These are phyloP conservation scores for Anas platyrhynchos DNA, from an alignment of 2,113 vertebrate species.

Conservation along the genomic window DNA sequence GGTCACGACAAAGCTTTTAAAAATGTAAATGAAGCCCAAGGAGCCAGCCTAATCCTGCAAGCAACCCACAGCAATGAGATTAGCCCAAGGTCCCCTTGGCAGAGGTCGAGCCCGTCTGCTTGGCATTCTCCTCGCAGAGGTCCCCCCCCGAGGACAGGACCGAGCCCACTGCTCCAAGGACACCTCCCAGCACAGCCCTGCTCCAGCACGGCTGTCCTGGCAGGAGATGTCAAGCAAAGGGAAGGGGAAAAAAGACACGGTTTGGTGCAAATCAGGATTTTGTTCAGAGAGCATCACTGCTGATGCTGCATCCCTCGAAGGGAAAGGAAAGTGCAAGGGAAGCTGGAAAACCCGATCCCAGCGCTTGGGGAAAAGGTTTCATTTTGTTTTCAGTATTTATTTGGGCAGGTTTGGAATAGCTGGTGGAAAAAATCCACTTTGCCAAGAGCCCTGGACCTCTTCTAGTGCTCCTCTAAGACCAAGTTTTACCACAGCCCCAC, in stretches of 20 bases:
- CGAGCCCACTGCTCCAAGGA: neutral
- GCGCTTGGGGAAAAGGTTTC: neutral
- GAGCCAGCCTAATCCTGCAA: neutral
- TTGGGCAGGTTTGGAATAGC: neutral
- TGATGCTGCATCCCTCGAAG: neutral
- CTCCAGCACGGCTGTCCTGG: fast-evolving
- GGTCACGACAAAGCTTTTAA: neutral
- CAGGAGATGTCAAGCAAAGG: neutral
- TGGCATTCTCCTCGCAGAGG: constrained; percentile 31
- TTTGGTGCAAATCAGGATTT: neutral
- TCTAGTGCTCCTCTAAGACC: neutral
- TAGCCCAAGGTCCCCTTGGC: constrained; percentile 46
- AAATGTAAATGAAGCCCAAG: constrained; percentile 24
- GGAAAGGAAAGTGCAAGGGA: neutral
- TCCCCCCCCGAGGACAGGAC: neutral
- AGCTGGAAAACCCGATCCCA: neutral
- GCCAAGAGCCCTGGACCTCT: neutral
- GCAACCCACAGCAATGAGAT: neutral
- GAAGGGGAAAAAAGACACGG: fast-evolving
- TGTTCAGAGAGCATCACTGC: neutral
- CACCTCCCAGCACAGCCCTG: neutral
- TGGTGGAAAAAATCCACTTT: neutral
- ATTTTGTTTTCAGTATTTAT: neutral
- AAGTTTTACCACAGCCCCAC: neutral
- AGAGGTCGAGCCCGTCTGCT: neutral